phyloP scores from a whole-genome alignment of 2,113 vertebrate genomes.

The Bubalus kerabau region DNA sequence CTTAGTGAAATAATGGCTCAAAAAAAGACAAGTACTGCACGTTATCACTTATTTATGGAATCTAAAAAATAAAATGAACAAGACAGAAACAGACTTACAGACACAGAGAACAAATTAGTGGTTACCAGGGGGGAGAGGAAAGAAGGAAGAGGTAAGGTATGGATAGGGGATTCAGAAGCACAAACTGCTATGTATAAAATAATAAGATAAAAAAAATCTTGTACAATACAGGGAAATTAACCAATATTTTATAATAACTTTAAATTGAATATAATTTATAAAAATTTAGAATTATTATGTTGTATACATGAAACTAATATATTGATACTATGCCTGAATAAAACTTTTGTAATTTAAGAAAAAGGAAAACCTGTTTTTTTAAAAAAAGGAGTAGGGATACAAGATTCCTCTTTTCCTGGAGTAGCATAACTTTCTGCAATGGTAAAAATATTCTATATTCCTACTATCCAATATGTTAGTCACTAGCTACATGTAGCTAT shows the following conservation, averaged over 20 bases:
- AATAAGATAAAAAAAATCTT: neutral
- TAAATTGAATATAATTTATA: neutral
- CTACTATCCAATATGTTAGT: neutral
- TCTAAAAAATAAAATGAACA: neutral
- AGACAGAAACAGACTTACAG: neutral
- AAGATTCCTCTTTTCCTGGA: constrained; percentile 3
- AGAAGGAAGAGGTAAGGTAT: neutral
- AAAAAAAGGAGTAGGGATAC: neutral
- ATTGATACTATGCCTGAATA: neutral
- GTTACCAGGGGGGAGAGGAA: neutral
- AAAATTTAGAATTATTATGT: neutral
- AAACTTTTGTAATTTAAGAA: neutral
- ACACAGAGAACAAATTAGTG: neutral
- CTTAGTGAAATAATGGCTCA: neutral
- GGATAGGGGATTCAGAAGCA: neutral
- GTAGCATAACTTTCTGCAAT: neutral
- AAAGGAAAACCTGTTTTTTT: neutral
- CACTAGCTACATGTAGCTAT: neutral
- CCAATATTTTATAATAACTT: neutral
- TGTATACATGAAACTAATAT: neutral
- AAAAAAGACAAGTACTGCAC: neutral
- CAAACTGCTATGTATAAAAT: neutral
- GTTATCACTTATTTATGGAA: neutral
- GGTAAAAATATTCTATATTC: neutral
- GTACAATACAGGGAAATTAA: neutral